phyloP scores from a whole-genome alignment of 2,113 vertebrate genomes.

The Triplophysa rosa region DNA sequence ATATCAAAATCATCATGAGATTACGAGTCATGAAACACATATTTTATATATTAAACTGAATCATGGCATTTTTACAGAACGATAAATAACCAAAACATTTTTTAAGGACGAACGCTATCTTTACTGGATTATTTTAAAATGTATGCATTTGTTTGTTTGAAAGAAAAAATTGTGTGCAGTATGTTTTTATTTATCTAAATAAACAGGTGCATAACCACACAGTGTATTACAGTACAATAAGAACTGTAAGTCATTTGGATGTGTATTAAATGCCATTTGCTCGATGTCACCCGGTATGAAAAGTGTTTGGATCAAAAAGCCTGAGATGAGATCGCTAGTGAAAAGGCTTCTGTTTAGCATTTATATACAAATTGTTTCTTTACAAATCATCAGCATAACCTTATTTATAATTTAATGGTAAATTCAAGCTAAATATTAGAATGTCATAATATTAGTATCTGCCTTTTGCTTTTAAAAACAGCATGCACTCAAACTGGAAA shows the following conservation, averaged over 20 bases:
- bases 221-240: neutral
- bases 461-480: too few species aligned
- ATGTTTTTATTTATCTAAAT: neutral
- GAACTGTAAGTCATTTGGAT: neutral
- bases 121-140: neutral
- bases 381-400: too few species aligned
- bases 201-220: too few species aligned
- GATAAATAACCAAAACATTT: neutral
- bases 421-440: too few species aligned
- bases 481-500: too few species aligned
- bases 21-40: conserved; percentile 23
- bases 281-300: conserved; percentile 7
- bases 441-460: too few species aligned
- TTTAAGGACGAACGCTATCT: too few species aligned
- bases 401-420: too few species aligned
- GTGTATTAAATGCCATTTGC: neutral
- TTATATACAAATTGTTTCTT: too few species aligned
- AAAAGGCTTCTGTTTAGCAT: too few species aligned
- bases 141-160: neutral
- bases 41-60: conserved; percentile 20
- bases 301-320: neutral
- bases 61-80: neutral
- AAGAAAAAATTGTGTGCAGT: too few species aligned
- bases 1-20: conserved; percentile 26
- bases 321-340: too few species aligned